These are phyloP conservation scores for Parus major DNA, from an alignment of 2,113 vertebrate genomes.

Conservation along the genomic window DNA sequence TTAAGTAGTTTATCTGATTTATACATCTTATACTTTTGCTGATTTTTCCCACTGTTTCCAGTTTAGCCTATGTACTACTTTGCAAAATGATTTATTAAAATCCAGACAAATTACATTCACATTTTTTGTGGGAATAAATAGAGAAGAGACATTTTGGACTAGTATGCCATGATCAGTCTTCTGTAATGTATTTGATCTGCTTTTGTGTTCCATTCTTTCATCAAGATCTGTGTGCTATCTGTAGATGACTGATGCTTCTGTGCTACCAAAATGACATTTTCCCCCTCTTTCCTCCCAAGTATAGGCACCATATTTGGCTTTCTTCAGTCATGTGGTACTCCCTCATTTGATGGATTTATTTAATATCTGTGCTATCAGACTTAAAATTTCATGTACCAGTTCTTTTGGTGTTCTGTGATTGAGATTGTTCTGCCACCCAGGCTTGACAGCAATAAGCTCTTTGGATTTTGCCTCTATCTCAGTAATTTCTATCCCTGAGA, in stretches of 20 bases:
- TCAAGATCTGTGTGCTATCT: neutral
- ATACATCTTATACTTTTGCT: neutral
- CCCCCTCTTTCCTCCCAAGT: neutral
- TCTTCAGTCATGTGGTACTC: neutral
- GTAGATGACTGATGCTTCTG: slow-evolving; percentile 8
- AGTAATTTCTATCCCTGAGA: slow-evolving; percentile 19
- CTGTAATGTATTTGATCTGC: slow-evolving; percentile 13
- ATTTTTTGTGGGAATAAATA: neutral
- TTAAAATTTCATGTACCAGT: slow-evolving; percentile 49
- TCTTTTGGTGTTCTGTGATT: neutral
- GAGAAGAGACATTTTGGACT: neutral
- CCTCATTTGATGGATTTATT: slow-evolving; percentile 63
- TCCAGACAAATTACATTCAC: neutral
- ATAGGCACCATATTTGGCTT: slow-evolving; percentile 14
- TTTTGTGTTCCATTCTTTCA: slow-evolving; percentile 7
- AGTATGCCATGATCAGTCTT: neutral
- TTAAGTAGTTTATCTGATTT: neutral
- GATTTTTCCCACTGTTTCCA: neutral
- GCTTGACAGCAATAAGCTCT: slow-evolving; percentile 42
- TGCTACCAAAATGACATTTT: slow-evolving; percentile 7
- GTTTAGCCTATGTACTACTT: neutral
- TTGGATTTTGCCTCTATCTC: slow-evolving; percentile 39
- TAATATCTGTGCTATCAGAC: slow-evolving; percentile 60
- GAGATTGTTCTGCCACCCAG: slow-evolving; percentile 33
- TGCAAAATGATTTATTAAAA: slow-evolving; percentile 18